These are phyloP conservation scores for Epiblema foenella DNA, from an alignment of 2,888 invertebrate genomes.

Conservation along the genomic window DNA sequence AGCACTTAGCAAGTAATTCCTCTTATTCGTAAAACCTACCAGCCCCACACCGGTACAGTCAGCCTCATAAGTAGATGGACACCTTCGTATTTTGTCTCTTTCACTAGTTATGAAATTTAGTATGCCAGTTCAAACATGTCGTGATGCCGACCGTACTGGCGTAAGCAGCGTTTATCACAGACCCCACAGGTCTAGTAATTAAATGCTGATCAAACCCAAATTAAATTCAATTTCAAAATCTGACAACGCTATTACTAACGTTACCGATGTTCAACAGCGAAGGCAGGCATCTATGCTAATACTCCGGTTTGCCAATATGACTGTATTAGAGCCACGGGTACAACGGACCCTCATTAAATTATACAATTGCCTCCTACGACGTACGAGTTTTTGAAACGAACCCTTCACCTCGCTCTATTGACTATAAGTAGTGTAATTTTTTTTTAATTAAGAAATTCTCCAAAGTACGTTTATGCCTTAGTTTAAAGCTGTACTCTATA, in stretches of 20 bases:
- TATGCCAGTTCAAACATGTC: too few species aligned
- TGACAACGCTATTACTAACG: conserved; percentile 5
- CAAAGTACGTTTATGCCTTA: too few species aligned
- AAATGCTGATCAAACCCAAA: conserved; percentile 1
- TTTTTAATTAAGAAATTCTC: neutral
- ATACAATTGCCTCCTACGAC: conserved; percentile 28
- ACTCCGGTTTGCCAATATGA: conserved; percentile 27
- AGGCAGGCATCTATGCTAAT: conserved; percentile 33
- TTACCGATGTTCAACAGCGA: conserved; percentile 19
- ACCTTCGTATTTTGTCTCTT: too few species aligned
- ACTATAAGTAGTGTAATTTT: neutral
- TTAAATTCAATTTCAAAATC: conserved; percentile 18
- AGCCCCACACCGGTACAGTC: too few species aligned
- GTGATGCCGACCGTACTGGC: too few species aligned
- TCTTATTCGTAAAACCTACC: too few species aligned
- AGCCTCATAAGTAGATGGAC: too few species aligned
- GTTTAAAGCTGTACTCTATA: too few species aligned
- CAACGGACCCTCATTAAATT: conserved; percentile 8
- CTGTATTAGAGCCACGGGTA: conserved; percentile 24
- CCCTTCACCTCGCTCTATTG: too few species aligned
- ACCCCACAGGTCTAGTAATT: neutral
- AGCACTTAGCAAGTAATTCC: too few species aligned
- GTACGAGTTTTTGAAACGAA: neutral
- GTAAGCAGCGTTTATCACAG: too few species aligned
- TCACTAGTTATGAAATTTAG: too few species aligned